phyloP scores from a whole-genome alignment of 2,797 vertebrate species.

The Numenius phaeopus region DNA sequence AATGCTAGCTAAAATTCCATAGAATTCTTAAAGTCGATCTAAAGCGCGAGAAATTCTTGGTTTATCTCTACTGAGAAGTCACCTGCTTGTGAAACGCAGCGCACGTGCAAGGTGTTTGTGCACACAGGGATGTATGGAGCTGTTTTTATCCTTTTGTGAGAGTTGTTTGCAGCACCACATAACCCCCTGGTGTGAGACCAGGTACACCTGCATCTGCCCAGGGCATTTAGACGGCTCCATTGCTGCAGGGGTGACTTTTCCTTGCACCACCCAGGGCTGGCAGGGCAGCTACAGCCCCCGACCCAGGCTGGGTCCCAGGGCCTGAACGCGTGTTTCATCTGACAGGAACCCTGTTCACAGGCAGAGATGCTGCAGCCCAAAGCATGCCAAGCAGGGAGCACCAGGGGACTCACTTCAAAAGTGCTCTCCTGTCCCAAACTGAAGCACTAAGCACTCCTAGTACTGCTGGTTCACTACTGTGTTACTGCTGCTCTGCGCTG shows the following conservation, averaged over 20 bases:
- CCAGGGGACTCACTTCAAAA: not conserved
- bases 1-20: slow-evolving; percentile 2
- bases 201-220: rapidly evolving
- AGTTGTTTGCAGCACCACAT: rapidly evolving
- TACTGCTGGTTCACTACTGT: not conserved
- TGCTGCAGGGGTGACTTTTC: rapidly evolving
- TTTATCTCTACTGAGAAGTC: not conserved
- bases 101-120: not conserved
- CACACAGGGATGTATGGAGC: rapidly evolving
- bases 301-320: not conserved
- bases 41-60: not conserved
- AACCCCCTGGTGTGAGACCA: rapidly evolving
- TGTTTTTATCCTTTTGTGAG: not conserved
- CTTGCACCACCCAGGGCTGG: not conserved
- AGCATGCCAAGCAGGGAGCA: not conserved
- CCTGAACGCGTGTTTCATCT: not conserved
- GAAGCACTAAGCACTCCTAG: not conserved
- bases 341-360: not conserved
- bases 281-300: not conserved
- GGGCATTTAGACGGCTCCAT: rapidly evolving
- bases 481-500: not conserved
- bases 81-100: not conserved
- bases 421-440: not conserved
- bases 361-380: not conserved
- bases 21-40: not conserved